Evolutionary conservation across 2,888 invertebrate genomes (phyloP).

Genomic region (Anodontia alba): DNA sequence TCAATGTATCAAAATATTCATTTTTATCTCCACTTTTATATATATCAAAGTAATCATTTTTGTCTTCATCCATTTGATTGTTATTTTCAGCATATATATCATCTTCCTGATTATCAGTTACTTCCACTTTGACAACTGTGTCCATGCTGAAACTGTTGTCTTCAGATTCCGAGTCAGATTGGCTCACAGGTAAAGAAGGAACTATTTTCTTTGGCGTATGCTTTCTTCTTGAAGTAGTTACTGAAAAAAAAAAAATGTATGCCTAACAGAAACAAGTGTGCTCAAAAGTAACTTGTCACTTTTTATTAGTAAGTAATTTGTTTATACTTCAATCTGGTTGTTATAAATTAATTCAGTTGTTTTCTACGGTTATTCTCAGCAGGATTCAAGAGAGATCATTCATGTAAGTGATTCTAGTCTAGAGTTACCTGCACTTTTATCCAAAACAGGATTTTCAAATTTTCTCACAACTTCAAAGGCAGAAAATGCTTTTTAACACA

Average conservation of each 20-base stretch:
- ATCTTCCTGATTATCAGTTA: not conserved
- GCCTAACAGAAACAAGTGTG: not conserved
- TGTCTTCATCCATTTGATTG: not conserved
- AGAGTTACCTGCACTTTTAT: too few relatives aligned
- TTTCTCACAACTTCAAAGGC: not conserved
- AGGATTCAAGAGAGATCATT: too few relatives aligned
- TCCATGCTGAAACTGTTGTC: not conserved
- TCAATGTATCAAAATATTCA: not conserved
- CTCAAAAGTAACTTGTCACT: not conserved
- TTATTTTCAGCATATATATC: conserved; percentile 1
- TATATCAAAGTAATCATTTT: conserved; percentile 6
- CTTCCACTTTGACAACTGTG: not conserved
- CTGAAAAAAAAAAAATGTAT: conserved; percentile 9
- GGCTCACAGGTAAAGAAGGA: not conserved
- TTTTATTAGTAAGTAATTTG: too few relatives aligned
- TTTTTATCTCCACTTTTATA: not conserved
- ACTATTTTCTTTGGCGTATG: conserved; percentile 13
- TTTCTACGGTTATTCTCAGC: too few relatives aligned
- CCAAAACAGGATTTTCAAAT: not conserved
- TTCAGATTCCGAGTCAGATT: conserved; percentile 16
- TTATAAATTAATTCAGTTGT: too few relatives aligned
- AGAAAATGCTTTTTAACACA: too few relatives aligned
- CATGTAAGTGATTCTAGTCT: too few relatives aligned
- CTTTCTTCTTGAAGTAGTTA: conserved; percentile 23
- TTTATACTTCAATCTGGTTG: too few relatives aligned